These are phyloP conservation scores for Netelia virgata DNA, from an alignment of 2,888 invertebrate genomes.

Conservation along the genomic window DNA sequence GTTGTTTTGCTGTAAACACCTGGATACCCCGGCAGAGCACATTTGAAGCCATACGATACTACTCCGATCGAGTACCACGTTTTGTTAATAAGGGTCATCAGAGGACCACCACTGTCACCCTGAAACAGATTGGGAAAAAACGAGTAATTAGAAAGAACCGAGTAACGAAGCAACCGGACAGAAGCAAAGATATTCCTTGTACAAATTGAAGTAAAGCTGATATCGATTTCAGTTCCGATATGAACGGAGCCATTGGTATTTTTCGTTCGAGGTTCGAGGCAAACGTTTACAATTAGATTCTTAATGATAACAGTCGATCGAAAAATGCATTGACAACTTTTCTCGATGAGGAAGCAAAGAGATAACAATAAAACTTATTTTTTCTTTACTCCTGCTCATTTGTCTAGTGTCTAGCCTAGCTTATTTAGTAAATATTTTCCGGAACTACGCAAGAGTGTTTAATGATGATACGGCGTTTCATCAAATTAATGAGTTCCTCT, in stretches of 20 bases:
- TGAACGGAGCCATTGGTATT: too few species aligned
- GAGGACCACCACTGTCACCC: conserved; percentile 93
- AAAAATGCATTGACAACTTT: too few species aligned
- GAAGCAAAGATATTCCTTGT: conserved; percentile 25
- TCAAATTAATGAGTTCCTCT: conserved; percentile 29
- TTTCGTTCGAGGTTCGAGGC: too few species aligned
- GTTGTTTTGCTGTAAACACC: conserved; percentile 91
- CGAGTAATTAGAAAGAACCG: conserved; percentile 2
- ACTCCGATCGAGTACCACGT: conserved; percentile 87
- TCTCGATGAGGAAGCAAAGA: too few species aligned
- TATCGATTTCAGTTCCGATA: too few species aligned
- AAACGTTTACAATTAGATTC: too few species aligned
- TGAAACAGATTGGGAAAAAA: conserved; percentile 55
- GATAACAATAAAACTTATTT: background rate
- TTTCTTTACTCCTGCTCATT: too few species aligned
- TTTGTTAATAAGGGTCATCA: conserved; percentile 87
- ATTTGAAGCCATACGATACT: conserved; percentile 89
- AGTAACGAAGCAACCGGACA: background rate
- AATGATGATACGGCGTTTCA: background rate
- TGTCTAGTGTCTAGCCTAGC: too few species aligned
- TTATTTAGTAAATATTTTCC: too few species aligned
- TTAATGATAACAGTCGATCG: too few species aligned
- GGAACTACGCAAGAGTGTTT: background rate
- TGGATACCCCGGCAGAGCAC: conserved; percentile 87
- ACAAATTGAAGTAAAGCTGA: too few species aligned